Evolutionary conservation across 2,797 vertebrate genomes (phyloP), one percentile per base, ranked within the genome.

Genomic region (Mallotus villosus): DNA sequence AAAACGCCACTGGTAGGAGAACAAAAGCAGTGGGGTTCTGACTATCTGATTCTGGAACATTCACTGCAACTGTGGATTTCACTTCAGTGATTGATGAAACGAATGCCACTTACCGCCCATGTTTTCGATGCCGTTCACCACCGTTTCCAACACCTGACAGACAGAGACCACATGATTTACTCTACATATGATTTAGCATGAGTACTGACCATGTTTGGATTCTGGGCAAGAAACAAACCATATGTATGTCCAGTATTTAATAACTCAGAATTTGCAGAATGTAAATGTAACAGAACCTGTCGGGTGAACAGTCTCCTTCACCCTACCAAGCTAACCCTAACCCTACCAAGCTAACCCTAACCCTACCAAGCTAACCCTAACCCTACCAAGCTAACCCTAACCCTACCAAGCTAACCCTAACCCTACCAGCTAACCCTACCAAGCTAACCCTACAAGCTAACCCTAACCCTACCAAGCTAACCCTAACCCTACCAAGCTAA

Each of bases 111-210:
- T 94, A 99, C 97, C 95, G 89, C 97, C 96, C 32, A 96, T 95
- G 46, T 96, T 97, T 84, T 94, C 95, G 73, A 99, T 90, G 72
- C 97, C 96, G 70, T 92, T 90, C 64, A 90, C 84, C 58, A 95
- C n/a, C 0, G 96, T 97, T 87, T 99, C 97, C 88, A 94, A 89
- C 75, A 95, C 95, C 97, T 99, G 90, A 73, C 84, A 79, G 61
- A 65, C 6, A n/a, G 17, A 55, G 19, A 55, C 41, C 41, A 46
- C 1, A 14, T 46, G 41, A 46, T 46, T 46, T 46, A 46, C 11
- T 46, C 9, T 3, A 46, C 11, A 12, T 46, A n/a, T 5, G 51
- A 55, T 55, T 55, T 7, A n/a, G 51, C 7, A n/a, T 55, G 51
- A 55, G 9, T 55, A n/a, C 16, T 17, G 2, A n/a, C n/a, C 49